Conservation (phyloP, 2,797 vertebrate genomes). For the Muscicapa striata region DNA sequence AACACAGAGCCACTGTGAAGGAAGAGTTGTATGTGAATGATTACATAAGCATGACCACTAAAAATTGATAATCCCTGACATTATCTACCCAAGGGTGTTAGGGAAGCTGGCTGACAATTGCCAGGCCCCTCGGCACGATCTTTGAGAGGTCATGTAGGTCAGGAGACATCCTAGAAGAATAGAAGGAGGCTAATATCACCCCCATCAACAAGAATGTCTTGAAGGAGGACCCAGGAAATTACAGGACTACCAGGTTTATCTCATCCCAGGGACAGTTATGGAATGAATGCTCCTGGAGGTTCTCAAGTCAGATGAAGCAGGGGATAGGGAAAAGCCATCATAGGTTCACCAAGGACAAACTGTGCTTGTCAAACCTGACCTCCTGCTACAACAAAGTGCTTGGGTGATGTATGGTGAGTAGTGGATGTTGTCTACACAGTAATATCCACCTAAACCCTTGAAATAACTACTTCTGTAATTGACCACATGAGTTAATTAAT, state of each 20-base stretch:
- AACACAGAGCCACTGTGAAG: not conserved
- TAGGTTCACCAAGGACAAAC: not conserved
- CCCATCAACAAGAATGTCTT: not conserved
- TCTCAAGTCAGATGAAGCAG: not conserved
- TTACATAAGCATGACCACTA: not conserved
- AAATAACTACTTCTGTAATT: not conserved
- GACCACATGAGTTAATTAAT: not conserved
- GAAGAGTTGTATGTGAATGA: not conserved
- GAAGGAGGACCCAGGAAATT: not conserved
- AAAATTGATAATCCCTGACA: not conserved
- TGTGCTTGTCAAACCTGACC: fast-evolving
- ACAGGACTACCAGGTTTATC: not conserved
- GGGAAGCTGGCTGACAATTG: not conserved
- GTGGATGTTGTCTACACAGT: too few species aligned
- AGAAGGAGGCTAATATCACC: not conserved
- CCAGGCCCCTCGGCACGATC: not conserved
- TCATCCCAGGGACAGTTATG: not conserved
- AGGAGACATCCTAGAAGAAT: not conserved
- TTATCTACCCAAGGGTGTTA: too few species aligned
- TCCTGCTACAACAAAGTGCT: not conserved
- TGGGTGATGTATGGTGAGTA: fast-evolving
- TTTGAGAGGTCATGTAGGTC: not conserved
- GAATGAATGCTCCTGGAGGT: not conserved
- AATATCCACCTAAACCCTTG: not conserved
- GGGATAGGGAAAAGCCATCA: not conserved